These are phyloP conservation scores for Percina caprodes DNA, from an alignment of 2,113 vertebrate genomes.

Conservation along the genomic window DNA sequence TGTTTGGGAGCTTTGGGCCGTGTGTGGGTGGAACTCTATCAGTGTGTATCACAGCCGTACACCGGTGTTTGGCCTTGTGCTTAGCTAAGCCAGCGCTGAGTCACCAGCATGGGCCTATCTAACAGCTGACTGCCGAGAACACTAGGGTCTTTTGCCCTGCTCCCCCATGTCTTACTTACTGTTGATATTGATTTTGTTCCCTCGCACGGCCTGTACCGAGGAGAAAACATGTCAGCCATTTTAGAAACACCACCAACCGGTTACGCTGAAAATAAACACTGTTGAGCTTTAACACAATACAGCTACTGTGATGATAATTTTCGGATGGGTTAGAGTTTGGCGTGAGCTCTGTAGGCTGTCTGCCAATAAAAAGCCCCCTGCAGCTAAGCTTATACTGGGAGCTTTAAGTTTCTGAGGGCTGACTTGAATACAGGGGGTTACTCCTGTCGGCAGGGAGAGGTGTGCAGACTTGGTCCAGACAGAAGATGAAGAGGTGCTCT, in stretches of 20 bases:
- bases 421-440: conserved; percentile 8
- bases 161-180: conserved; percentile 56
- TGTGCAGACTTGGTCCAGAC: conserved; percentile 73
- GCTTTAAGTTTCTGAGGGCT: conserved; percentile 55
- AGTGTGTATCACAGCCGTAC: conserved; percentile 53
- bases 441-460: conserved; percentile 34
- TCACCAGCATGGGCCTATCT: conserved; percentile 70
- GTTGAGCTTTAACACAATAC: conserved; percentile 45
- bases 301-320: conserved; percentile 52
- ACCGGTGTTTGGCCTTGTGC: conserved; percentile 77
- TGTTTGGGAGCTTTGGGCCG: conserved; percentile 65
- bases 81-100: conserved; percentile 68
- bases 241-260: conserved; percentile 39
- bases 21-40: conserved; percentile 69
- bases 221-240: conserved; percentile 63
- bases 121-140: conserved; percentile 74
- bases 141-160: conserved; percentile 47
- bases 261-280: conserved; percentile 53
- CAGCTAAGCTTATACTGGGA: conserved; percentile 53
- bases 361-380: conserved; percentile 69
- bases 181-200: conserved; percentile 60
- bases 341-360: conserved; percentile 29
- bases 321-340: conserved; percentile 54
- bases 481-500: conserved; percentile 54
- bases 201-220: conserved; percentile 36